A percentile compares a stretch with the other conserved stretches of the same genome.
Evolutionary conservation across 2,113 vertebrate species (phyloP).

Genomic region (Synodontis membranacea): DNA sequence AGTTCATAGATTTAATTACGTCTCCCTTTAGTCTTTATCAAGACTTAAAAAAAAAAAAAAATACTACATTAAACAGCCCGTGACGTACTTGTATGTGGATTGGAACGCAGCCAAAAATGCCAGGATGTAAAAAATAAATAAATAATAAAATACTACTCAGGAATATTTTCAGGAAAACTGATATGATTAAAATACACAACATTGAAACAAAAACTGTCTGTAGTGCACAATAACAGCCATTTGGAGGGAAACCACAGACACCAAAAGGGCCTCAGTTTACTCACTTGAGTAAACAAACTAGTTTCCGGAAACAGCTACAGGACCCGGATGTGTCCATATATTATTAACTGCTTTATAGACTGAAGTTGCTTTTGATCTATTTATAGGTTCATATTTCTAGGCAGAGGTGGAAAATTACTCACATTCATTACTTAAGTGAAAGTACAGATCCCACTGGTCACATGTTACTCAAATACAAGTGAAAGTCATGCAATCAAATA

Average conservation of each 20-base stretch:
- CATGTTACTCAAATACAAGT: no score
- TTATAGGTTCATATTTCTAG: neutral
- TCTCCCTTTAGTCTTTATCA: neutral
- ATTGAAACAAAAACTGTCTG: neutral
- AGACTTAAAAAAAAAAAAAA: neutral
- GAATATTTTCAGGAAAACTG: neutral
- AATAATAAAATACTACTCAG: neutral
- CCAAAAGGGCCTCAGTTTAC: slow-evolving; percentile 12
- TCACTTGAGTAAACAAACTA: slow-evolving; percentile 43
- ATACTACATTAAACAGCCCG: neutral
- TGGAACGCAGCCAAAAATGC: neutral
- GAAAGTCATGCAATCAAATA: no score
- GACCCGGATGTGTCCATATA: slow-evolving; percentile 26
- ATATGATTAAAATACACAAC: neutral
- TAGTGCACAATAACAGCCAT: neutral
- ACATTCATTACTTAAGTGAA: no score
- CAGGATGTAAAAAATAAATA: no score
- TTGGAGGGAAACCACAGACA: neutral
- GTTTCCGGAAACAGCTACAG: slow-evolving; percentile 43
- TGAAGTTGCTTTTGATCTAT: neutral
- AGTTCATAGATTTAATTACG: neutral
- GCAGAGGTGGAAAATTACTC: no score
- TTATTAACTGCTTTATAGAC: neutral
- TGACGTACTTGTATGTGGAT: neutral
- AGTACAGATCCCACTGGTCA: no score